Evolutionary conservation across 2,888 invertebrate genomes (phyloP).

Genomic region (Drosophila maculinotata): DNA sequence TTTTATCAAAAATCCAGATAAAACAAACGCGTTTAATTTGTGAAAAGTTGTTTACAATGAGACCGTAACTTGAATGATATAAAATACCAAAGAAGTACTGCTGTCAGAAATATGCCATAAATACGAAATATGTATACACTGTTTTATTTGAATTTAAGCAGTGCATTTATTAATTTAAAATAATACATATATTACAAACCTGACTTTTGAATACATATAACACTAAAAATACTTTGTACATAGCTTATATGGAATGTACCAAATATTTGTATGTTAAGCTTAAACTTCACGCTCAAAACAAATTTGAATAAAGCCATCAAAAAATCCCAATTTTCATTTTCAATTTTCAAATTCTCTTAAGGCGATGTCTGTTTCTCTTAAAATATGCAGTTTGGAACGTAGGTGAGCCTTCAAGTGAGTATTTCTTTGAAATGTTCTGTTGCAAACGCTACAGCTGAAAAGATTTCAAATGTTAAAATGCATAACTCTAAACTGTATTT

Average conservation of each 20-base stretch:
- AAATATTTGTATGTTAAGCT: too few species aligned
- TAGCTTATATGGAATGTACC: too few species aligned
- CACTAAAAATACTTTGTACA: too few species aligned
- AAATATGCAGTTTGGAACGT: constrained; percentile 54
- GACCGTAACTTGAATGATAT: not conserved
- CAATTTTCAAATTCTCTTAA: not conserved
- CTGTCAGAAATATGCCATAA: constrained; percentile 5
- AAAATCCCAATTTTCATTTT: too few species aligned
- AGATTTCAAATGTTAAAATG: not conserved
- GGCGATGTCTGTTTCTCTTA: constrained; percentile 15
- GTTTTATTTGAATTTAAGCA: not conserved
- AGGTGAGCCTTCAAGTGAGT: constrained; percentile 68
- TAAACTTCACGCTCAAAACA: too few species aligned
- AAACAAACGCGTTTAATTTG: constrained; percentile 10
- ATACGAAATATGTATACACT: not conserved
- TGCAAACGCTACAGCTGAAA: constrained; percentile 56
- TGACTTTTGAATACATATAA: too few species aligned
- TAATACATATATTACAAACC: too few species aligned
- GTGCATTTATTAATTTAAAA: not conserved
- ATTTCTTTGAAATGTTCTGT: constrained; percentile 61
- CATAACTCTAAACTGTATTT: not conserved
- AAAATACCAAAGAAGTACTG: constrained; percentile 1
- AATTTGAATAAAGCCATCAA: too few species aligned
- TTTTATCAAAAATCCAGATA: constrained; percentile 2
- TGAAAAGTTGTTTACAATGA: constrained; percentile 15